phyloP scores from a whole-genome alignment of 2,113 vertebrate species.

The Mola mola region DNA sequence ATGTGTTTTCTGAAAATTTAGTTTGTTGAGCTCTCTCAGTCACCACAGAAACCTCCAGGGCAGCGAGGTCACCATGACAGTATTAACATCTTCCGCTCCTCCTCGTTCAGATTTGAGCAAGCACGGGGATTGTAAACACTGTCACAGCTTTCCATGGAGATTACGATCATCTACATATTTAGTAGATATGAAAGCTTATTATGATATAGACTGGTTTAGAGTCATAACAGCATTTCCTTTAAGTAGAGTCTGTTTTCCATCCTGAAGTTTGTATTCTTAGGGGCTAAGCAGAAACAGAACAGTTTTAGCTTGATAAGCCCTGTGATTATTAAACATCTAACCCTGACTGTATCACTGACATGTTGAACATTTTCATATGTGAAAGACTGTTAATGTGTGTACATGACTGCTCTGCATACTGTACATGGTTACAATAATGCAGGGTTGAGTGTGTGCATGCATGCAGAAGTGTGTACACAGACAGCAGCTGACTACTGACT shows the following conservation, averaged over 20 bases:
- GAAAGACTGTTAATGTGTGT: conserved; percentile 17
- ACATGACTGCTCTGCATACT: background rate
- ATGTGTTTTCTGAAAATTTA: too few relatives aligned
- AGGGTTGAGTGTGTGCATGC: conserved; percentile 23
- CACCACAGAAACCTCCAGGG: too few relatives aligned
- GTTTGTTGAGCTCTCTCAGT: too few relatives aligned
- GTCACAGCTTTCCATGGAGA: too few relatives aligned
- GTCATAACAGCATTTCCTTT: background rate
- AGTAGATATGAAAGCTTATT: too few relatives aligned
- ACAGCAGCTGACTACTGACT: conserved; percentile 59
- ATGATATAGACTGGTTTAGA: background rate
- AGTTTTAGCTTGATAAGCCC: conserved; percentile 17
- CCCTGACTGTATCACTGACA: conserved; percentile 43
- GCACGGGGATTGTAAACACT: too few relatives aligned
- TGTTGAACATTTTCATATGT: conserved; percentile 40
- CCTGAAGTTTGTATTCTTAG: background rate
- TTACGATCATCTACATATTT: too few relatives aligned
- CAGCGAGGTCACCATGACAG: too few relatives aligned
- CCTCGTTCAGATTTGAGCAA: too few relatives aligned
- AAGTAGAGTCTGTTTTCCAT: background rate
- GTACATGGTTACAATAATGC: conserved; percentile 14
- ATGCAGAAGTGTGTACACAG: conserved; percentile 33
- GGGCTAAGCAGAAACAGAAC: background rate
- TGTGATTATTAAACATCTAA: conserved; percentile 19
- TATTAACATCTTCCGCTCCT: too few relatives aligned